These are phyloP conservation scores for Himalopsyche tibetana DNA, from an alignment of 2,888 invertebrate genomes.

Conservation along the genomic window DNA sequence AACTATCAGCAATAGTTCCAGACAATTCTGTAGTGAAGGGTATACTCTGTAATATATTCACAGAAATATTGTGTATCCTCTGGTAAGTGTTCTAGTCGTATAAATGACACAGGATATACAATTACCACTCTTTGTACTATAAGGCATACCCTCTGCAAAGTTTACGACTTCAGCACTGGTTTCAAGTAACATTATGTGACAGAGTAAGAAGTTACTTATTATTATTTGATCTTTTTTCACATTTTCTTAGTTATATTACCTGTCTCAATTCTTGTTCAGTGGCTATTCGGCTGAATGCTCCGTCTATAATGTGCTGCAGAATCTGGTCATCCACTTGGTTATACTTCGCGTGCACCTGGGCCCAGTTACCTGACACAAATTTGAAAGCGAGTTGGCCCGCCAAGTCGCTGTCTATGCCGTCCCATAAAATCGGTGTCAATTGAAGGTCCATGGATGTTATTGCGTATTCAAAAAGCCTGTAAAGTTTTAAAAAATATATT, in stretches of 20 bases:
- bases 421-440: constrained; percentile 72
- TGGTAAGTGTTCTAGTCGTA: no score
- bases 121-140: no score
- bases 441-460: constrained; percentile 72
- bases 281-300: constrained; percentile 72
- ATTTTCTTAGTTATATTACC: constrained; percentile 67
- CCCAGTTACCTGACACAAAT: constrained; percentile 84
- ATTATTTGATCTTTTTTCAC: no score
- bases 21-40: no score
- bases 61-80: no score
- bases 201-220: no score
- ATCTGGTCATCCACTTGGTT: constrained; percentile 72
- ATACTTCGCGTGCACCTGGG: constrained; percentile 74
- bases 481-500: neutral
- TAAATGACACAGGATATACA: no score
- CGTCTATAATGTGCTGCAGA: constrained; percentile 71
- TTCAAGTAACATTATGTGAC: no score
- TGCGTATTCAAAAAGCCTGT: constrained; percentile 73
- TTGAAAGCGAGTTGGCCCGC: constrained; percentile 85
- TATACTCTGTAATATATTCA: no score
- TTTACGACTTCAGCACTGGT: no score
- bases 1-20: no score
- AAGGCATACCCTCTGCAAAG: no score
- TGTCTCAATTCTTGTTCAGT: constrained; percentile 70
- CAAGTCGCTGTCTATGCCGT: constrained; percentile 76